A percentile compares a stretch with the other conserved stretches of the same genome.
Conservation (phyloP, 2,888 invertebrate species). For the Tenthredo livida region DNA sequence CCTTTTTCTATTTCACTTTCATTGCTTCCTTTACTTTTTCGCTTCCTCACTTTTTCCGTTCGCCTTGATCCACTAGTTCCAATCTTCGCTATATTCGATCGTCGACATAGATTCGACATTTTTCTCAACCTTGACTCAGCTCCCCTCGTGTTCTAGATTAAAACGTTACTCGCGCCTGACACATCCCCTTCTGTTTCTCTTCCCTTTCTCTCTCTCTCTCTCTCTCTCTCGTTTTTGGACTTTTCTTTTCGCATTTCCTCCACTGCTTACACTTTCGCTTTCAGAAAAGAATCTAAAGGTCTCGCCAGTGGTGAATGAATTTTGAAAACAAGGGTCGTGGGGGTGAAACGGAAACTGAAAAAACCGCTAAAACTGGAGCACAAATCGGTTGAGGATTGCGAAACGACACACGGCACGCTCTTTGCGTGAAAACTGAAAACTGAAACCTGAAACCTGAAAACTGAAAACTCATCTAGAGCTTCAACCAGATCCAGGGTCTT, state of each 20-base stretch:
- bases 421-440: conserved; percentile 7
- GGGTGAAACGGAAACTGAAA: too few species aligned
- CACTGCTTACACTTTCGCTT: background rate
- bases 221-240: background rate
- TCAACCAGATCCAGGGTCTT: conserved; percentile 7
- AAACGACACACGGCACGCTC: background rate
- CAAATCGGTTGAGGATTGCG: too few species aligned
- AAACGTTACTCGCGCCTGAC: background rate
- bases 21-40: background rate
- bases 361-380: too few species aligned
- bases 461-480: conserved; percentile 15
- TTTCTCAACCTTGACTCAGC: conserved; percentile 14
- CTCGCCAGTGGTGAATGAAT: too few species aligned
- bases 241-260: background rate
- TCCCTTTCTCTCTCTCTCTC: background rate
- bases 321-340: background rate
- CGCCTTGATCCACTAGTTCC: background rate
- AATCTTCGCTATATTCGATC: too few species aligned
- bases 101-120: background rate
- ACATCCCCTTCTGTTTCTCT: too few species aligned
- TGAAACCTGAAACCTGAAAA: conserved; percentile 10
- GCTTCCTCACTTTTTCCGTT: background rate
- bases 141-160: background rate
- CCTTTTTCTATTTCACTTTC: background rate
- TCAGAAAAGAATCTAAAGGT: too few species aligned